A percentile compares a stretch with the other conserved stretches of the same genome.
Conservation (phyloP, 2,797 vertebrate species). For the Octomys mimax region DNA sequence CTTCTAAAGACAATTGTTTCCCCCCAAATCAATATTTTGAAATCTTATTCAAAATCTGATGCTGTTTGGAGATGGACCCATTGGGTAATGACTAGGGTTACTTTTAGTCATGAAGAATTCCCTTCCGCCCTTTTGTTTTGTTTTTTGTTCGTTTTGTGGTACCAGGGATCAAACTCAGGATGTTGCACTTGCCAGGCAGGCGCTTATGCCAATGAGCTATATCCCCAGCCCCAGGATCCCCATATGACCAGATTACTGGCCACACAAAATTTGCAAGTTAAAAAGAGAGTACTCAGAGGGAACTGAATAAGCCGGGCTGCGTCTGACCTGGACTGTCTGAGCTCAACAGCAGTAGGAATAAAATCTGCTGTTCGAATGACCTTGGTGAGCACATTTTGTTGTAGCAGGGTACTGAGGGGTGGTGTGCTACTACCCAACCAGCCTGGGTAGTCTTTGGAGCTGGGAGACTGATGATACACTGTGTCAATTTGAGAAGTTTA, state of each 20-base stretch:
- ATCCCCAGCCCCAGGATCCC: no score
- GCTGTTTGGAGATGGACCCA: neutral
- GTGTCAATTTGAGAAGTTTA: neutral
- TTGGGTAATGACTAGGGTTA: neutral
- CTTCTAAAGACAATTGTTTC: neutral
- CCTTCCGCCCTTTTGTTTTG: no score
- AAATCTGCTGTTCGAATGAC: no score
- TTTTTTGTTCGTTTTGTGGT: no score
- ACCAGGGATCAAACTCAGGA: no score
- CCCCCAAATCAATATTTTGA: neutral
- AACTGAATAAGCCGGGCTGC: neutral
- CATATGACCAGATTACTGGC: neutral
- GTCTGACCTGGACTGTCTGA: neutral
- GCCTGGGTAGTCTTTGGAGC: neutral
- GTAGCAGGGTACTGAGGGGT: neutral
- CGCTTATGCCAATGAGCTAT: no score
- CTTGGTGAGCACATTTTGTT: neutral
- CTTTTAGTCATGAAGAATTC: neutral
- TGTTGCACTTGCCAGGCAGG: no score
- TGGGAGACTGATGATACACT: neutral
- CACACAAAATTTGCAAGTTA: neutral
- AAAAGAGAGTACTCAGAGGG: neutral
- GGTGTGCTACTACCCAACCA: neutral
- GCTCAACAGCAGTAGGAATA: neutral
- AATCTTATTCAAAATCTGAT: neutral